A percentile compares a stretch with the other conserved stretches of the same genome.
These are phyloP conservation scores for Acanthornis magna DNA, from an alignment of 2,797 vertebrate genomes.

Conservation along the genomic window DNA sequence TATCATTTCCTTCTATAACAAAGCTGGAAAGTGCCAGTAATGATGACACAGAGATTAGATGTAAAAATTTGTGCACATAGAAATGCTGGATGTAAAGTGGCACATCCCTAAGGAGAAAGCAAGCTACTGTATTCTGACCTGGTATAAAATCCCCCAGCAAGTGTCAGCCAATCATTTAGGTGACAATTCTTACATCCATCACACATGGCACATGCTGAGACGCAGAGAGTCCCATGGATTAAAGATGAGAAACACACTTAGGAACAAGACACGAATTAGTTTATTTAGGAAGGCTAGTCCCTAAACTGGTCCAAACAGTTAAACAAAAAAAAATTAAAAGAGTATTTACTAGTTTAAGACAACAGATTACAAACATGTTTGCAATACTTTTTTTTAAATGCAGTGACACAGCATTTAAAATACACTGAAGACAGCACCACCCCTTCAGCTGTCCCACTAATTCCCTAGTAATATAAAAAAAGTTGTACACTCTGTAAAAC, in stretches of 20 bases:
- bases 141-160: neutral
- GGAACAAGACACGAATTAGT: neutral
- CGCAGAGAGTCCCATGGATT: rapidly evolving
- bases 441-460: conserved; percentile 2
- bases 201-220: neutral
- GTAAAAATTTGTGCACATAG: neutral
- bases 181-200: neutral
- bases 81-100: neutral
- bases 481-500: too few species aligned
- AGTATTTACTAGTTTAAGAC: neutral
- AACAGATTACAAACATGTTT: neutral
- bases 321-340: neutral
- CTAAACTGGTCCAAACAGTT: neutral
- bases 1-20: neutral
- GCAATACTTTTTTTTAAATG: neutral
- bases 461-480: neutral
- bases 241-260: neutral
- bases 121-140: neutral
- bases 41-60: neutral
- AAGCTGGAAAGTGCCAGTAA: neutral
- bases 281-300: neutral
- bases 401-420: neutral
- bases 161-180: neutral
- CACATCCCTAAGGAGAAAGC: neutral
- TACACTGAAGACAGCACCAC: neutral